Conservation (phyloP, 2,797 vertebrate genomes). For the Rhinichthys osculus region DNA sequence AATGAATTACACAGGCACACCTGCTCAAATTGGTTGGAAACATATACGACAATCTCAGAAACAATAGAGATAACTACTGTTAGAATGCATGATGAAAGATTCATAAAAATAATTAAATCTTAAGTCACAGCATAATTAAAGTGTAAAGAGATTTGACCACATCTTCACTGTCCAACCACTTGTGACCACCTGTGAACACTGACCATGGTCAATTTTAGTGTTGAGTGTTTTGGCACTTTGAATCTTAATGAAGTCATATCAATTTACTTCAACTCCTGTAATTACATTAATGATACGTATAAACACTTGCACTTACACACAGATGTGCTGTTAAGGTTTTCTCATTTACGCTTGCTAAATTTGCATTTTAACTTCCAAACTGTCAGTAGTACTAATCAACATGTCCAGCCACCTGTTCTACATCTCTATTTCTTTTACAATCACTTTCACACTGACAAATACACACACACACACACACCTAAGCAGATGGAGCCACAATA, state of each 20-base stretch:
- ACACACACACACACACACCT: neutral
- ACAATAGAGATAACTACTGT: neutral
- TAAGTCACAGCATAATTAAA: neutral
- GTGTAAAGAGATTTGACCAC: neutral
- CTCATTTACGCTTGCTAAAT: slow-evolving; percentile 29
- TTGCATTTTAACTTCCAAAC: slow-evolving; percentile 39
- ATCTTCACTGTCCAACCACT: neutral
- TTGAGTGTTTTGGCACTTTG: neutral
- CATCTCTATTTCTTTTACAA: slow-evolving; percentile 23
- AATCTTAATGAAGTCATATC: slow-evolving; percentile 11
- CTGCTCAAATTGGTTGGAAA: neutral
- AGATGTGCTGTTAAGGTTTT: slow-evolving; percentile 29
- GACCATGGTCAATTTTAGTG: too few relatives aligned
- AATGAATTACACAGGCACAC: slow-evolving; percentile 16
- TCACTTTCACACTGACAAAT: neutral
- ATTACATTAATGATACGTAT: neutral
- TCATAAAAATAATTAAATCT: neutral
- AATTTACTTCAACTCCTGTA: neutral
- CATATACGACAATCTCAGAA: neutral
- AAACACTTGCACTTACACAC: slow-evolving; percentile 17
- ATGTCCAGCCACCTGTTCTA: slow-evolving; percentile 39
- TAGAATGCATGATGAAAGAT: neutral
- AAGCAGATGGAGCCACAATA: slow-evolving; percentile 10
- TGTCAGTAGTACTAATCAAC: slow-evolving; percentile 29
- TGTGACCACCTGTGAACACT: slow-evolving; percentile 9